Percentiles rank a stretch among this genome's conserved stretches.
These are phyloP conservation scores for Ianthella basta DNA, from an alignment of 37 sponge, comb jelly and placozoan species.

Conservation along the genomic window DNA sequence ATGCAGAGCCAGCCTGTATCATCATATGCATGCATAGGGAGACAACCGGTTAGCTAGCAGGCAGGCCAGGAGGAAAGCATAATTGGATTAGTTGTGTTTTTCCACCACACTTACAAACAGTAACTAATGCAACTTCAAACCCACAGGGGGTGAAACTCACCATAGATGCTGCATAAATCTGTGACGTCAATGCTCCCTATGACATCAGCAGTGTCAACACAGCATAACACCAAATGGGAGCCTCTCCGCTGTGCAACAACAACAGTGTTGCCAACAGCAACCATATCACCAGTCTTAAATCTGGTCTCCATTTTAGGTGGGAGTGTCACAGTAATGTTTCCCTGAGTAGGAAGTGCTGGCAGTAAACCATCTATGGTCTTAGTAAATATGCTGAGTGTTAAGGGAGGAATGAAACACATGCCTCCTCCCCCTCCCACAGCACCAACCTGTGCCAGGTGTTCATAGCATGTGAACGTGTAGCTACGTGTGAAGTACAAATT, in stretches of 20 bases:
- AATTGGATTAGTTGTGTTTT: not conserved
- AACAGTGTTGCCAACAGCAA: constrained; percentile 10
- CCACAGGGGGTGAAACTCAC: not conserved
- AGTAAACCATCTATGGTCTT: not conserved
- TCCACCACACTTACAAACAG: not conserved
- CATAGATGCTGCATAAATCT: constrained; percentile 18
- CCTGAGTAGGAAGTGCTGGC: not conserved
- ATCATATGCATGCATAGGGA: too few species aligned
- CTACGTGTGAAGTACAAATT: too few species aligned
- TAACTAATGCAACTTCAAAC: not conserved
- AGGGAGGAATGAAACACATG: too few species aligned
- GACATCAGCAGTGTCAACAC: not conserved
- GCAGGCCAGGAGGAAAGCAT: not conserved
- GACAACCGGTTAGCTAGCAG: too few species aligned
- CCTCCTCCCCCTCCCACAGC: too few species aligned
- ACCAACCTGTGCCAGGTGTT: too few species aligned
- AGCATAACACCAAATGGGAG: not conserved
- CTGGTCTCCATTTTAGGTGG: not conserved
- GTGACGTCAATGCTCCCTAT: constrained; percentile 20
- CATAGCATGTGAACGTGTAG: too few species aligned
- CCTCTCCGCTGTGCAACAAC: constrained; percentile 9
- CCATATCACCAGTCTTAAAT: constrained; percentile 10
- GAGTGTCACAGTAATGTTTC: not conserved
- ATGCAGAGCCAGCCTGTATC: too few species aligned
- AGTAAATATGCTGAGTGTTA: not conserved